Evolutionary conservation across 2,888 invertebrate species (phyloP).

Genomic region (Orthosia incerta): DNA sequence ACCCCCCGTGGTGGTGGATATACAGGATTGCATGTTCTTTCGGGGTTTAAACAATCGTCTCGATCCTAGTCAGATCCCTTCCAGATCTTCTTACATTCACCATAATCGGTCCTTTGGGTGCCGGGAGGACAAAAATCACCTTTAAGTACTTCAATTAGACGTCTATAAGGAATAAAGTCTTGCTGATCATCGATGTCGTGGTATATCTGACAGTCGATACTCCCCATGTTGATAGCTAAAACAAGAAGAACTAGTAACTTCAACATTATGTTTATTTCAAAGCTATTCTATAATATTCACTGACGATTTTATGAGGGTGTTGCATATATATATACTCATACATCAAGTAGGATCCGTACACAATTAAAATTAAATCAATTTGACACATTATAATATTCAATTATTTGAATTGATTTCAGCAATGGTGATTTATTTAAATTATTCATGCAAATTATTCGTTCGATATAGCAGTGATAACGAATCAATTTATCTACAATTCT

Average conservation of each 20-base stretch:
- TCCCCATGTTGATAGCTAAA: background rate
- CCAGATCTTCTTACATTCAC: background rate
- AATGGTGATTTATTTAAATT: too few relatives aligned
- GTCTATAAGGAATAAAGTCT: background rate
- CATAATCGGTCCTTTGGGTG: rapidly evolving
- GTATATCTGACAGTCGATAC: background rate
- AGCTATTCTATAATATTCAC: background rate
- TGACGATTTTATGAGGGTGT: background rate
- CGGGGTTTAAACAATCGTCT: too few relatives aligned
- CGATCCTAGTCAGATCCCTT: too few relatives aligned
- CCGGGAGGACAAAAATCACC: background rate
- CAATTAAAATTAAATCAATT: background rate
- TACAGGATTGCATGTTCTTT: too few relatives aligned
- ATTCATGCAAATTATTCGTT: too few relatives aligned
- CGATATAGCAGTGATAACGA: too few relatives aligned
- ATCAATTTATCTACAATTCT: too few relatives aligned
- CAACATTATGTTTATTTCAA: background rate
- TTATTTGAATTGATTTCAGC: background rate
- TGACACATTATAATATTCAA: background rate
- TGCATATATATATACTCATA: background rate
- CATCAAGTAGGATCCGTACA: background rate
- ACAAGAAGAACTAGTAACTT: background rate
- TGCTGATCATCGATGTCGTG: background rate
- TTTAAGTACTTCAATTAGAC: rapidly evolving
- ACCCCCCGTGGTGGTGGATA: too few relatives aligned